phyloP scores from a whole-genome alignment of 2,113 vertebrate genomes.

The Crotalus viridis region DNA sequence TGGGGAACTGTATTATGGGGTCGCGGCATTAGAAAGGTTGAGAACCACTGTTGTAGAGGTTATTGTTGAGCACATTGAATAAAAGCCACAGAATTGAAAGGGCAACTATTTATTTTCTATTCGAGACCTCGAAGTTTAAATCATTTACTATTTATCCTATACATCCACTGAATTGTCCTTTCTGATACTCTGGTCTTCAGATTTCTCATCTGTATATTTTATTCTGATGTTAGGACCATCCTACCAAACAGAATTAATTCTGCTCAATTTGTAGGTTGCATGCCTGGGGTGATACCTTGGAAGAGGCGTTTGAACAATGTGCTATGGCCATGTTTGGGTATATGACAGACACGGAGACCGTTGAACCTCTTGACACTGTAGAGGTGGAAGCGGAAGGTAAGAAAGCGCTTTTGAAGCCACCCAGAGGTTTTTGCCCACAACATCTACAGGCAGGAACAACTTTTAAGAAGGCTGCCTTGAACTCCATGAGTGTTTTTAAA shows the following conservation, averaged over 20 bases:
- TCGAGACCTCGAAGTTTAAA: not conserved
- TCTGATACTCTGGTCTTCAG: not conserved
- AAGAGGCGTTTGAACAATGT: constrained; percentile 95
- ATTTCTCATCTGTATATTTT: not conserved
- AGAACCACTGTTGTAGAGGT: too few relatives aligned
- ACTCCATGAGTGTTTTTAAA: not conserved
- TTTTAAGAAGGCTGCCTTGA: not conserved
- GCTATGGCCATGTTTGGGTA: constrained; percentile 98
- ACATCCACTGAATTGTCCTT: not conserved
- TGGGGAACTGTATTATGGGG: too few relatives aligned
- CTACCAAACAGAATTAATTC: accelerated
- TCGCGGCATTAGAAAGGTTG: too few relatives aligned
- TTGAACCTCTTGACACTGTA: constrained; percentile 84
- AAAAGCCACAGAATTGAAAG: not conserved
- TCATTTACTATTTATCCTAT: not conserved
- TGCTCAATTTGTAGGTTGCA: constrained; percentile 77
- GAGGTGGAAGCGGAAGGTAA: constrained; percentile 90
- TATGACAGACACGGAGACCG: constrained; percentile 94
- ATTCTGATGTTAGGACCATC: not conserved
- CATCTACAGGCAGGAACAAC: not conserved
- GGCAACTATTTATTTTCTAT: not conserved
- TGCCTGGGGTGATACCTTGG: constrained; percentile 89
- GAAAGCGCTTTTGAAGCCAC: accelerated
- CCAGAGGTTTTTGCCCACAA: not conserved
- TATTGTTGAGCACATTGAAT: not conserved